Percentiles rank a stretch among this genome's conserved stretches.
phyloP scores from a whole-genome alignment of 2,888 invertebrate genomes.

The Agriopis leucophaearia region DNA sequence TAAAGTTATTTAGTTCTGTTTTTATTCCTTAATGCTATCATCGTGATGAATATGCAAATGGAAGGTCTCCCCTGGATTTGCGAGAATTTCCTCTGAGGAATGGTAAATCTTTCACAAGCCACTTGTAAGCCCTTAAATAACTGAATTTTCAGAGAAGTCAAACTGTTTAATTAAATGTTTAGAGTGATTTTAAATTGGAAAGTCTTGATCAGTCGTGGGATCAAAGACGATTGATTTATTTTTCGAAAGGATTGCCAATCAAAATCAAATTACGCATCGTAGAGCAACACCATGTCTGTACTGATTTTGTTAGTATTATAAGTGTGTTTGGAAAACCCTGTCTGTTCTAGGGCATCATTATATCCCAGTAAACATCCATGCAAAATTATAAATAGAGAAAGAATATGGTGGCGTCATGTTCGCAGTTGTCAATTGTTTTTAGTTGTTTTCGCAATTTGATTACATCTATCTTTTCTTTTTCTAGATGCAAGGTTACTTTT shows the following conservation, averaged over 20 bases:
- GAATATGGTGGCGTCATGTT: too few relatives aligned
- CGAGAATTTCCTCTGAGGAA: slow-evolving; percentile 41
- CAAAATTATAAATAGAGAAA: too few relatives aligned
- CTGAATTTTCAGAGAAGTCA: slow-evolving; percentile 22
- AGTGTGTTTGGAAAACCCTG: too few relatives aligned
- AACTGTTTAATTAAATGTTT: slow-evolving; percentile 25
- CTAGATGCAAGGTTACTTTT: too few relatives aligned
- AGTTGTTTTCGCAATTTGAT: too few relatives aligned
- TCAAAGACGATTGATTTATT: slow-evolving; percentile 11
- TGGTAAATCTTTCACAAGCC: slow-evolving; percentile 32
- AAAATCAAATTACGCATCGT: slow-evolving; percentile 6
- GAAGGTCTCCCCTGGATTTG: slow-evolving; percentile 49
- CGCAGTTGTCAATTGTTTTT: too few relatives aligned
- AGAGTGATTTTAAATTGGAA: slow-evolving; percentile 16
- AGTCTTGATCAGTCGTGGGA: slow-evolving; percentile 6
- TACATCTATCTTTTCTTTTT: too few relatives aligned
- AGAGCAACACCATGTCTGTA: neutral
- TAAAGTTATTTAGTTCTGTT: slow-evolving; percentile 45
- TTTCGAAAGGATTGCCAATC: slow-evolving; percentile 6
- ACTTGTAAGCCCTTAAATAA: slow-evolving; percentile 28
- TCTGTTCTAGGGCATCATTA: too few relatives aligned
- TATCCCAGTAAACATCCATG: too few relatives aligned
- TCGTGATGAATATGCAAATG: slow-evolving; percentile 61
- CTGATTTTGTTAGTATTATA: too few relatives aligned
- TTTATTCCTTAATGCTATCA: slow-evolving; percentile 52